Percentiles rank a stretch among this genome's conserved stretches.
Evolutionary conservation across 2,113 vertebrate genomes (phyloP).

Genomic region (Rhizomys pruinosus): DNA sequence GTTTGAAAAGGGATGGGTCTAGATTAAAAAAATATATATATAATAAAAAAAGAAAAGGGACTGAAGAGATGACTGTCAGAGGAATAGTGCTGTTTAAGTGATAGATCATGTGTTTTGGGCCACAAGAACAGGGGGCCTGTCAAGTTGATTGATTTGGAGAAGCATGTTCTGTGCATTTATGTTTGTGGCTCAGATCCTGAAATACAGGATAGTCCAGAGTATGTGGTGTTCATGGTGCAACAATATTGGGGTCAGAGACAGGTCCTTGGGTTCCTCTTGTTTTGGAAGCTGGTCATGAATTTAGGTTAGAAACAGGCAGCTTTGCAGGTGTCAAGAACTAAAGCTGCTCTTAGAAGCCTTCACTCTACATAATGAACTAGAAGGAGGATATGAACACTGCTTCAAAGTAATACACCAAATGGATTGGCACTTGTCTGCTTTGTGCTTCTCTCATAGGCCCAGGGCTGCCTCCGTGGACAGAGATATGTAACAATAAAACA

Average conservation of each 20-base stretch:
- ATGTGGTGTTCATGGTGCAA: not conserved
- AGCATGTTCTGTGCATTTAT: not conserved
- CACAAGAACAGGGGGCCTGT: not conserved
- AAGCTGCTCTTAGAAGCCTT: not conserved
- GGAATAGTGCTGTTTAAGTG: not conserved
- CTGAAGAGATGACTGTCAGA: not conserved
- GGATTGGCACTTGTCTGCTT: not conserved
- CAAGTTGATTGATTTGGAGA: not conserved
- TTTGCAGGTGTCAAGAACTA: not conserved
- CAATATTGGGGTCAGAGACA: not conserved
- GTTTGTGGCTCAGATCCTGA: not conserved
- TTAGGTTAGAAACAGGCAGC: not conserved
- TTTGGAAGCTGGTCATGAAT: not conserved
- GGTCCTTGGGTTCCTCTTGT: not conserved
- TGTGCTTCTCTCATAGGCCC: not conserved
- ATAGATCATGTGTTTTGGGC: accelerated
- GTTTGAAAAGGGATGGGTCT: not conserved
- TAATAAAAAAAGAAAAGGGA: too few relatives aligned
- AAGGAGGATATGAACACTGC: not conserved
- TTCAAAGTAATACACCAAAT: not conserved
- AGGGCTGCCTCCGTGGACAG: not conserved
- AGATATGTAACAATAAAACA: not conserved
- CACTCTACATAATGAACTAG: not conserved
- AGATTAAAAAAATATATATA: too few relatives aligned
- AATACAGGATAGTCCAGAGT: not conserved